These are phyloP conservation scores for Bombus breviceps DNA, from an alignment of 1,140 invertebrate genomes.

Conservation along the genomic window DNA sequence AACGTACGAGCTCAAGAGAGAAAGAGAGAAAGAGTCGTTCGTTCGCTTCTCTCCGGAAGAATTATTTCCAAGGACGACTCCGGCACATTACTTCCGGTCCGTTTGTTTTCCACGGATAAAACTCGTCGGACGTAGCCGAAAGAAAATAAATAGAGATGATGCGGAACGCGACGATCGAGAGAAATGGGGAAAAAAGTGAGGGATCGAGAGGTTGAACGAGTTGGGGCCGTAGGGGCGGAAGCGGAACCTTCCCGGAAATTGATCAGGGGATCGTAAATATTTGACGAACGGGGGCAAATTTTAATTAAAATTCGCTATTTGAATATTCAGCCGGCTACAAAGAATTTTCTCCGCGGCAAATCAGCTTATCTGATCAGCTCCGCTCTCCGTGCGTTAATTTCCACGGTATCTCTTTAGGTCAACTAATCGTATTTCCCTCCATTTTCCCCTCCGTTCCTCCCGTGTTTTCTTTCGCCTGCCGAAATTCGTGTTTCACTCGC, in stretches of 20 bases:
- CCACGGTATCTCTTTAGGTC: neutral
- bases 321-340: slow-evolving; percentile 41
- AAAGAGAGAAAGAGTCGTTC: neutral
- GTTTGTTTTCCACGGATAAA: slow-evolving; percentile 40
- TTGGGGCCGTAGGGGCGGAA: neutral
- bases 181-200: neutral
- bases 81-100: slow-evolving; percentile 32
- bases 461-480: too few species aligned
- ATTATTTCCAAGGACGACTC: slow-evolving; percentile 38
- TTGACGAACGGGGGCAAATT: slow-evolving; percentile 45
- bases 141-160: slow-evolving; percentile 46
- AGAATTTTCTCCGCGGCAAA: slow-evolving; percentile 37
- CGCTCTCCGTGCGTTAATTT: neutral
- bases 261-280: slow-evolving; percentile 53
- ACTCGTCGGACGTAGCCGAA: slow-evolving; percentile 22
- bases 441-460: too few species aligned
- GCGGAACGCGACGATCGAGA: slow-evolving; percentile 5
- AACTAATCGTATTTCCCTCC: neutral
- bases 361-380: neutral
- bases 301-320: slow-evolving; percentile 58
- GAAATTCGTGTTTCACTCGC: too few species aligned
- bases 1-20: neutral
- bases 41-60: slow-evolving; percentile 18
- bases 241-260: slow-evolving; percentile 31
- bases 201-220: too few species aligned